Conservation (phyloP, 2,113 vertebrate species). For the Solenodon paradoxus region DNA sequence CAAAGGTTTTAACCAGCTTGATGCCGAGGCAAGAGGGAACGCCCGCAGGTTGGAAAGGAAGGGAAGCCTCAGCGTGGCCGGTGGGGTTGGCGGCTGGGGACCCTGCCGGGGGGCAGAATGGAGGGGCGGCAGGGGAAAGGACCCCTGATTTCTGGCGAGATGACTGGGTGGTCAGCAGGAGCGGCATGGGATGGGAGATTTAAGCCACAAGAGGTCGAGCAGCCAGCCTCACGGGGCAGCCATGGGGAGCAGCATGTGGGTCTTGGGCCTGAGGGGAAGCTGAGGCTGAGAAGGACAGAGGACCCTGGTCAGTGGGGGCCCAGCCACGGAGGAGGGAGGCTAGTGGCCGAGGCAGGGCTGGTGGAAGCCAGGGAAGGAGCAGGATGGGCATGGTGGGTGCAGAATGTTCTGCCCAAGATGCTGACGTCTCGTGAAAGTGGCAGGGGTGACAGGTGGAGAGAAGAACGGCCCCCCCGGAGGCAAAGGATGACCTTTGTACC, state of each 20-base stretch:
- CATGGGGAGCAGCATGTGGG: rapidly evolving
- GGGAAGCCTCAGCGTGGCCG: background rate
- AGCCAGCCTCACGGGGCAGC: rapidly evolving
- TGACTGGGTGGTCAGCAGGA: rapidly evolving
- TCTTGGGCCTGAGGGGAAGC: too few species aligned
- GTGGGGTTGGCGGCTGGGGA: background rate
- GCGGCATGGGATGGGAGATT: background rate
- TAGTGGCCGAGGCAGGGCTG: rapidly evolving
- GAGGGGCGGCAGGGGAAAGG: background rate
- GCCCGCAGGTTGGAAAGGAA: background rate
- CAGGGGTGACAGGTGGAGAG: rapidly evolving
- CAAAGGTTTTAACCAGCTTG: too few species aligned
- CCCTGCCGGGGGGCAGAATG: background rate
- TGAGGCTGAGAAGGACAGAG: background rate
- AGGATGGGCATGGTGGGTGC: rapidly evolving
- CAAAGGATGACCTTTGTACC: rapidly evolving
- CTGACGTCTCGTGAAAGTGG: background rate
- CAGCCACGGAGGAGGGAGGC: background rate
- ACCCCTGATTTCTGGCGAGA: background rate
- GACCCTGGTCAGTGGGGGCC: background rate
- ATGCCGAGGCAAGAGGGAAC: background rate
- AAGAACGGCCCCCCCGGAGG: background rate
- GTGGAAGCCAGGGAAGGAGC: rapidly evolving
- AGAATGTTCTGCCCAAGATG: too few species aligned
- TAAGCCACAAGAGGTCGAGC: rapidly evolving